phyloP scores from a whole-genome alignment of 2,888 invertebrate species.

The Eristalis tenax region DNA sequence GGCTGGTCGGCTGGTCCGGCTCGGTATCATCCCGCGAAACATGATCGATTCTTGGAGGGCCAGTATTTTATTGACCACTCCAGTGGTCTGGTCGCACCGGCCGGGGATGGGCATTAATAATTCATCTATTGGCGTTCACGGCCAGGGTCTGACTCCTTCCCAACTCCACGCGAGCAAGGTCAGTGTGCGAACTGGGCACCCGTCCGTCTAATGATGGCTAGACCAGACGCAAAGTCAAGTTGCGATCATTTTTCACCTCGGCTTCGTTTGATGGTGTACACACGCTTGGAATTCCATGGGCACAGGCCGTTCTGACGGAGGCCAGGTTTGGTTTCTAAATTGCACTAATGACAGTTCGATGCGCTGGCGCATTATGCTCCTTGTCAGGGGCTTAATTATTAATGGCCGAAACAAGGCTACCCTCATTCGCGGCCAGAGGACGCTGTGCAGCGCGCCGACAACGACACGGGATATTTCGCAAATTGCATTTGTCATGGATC shows the following conservation, averaged over 20 bases:
- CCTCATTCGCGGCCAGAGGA: slow-evolving; percentile 44
- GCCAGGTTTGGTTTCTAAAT: slow-evolving; percentile 54
- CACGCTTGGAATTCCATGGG: slow-evolving; percentile 42
- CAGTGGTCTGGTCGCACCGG: background rate
- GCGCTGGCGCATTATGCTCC: slow-evolving; percentile 38
- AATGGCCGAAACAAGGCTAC: slow-evolving; percentile 63
- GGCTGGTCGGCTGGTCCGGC: background rate
- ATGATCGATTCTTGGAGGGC: slow-evolving; percentile 56
- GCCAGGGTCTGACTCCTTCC: background rate
- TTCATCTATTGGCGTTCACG: slow-evolving; percentile 67
- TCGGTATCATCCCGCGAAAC: slow-evolving; percentile 39
- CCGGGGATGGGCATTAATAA: slow-evolving; percentile 56
- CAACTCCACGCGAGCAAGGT: slow-evolving; percentile 35
- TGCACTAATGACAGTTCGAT: slow-evolving; percentile 55
- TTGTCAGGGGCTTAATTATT: slow-evolving; percentile 59
- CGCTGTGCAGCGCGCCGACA: slow-evolving; percentile 9
- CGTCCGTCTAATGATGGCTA: slow-evolving; percentile 59
- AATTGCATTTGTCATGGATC: slow-evolving; percentile 57
- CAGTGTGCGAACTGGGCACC: slow-evolving; percentile 44
- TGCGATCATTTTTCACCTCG: slow-evolving; percentile 70
- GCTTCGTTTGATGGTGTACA: slow-evolving; percentile 55
- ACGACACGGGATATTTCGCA: slow-evolving; percentile 15
- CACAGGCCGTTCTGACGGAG: slow-evolving; percentile 44
- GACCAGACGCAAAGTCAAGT: slow-evolving; percentile 59
- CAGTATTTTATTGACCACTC: slow-evolving; percentile 51